Conservation (phyloP, 2,113 vertebrate genomes). For the Cyrtonyx montezumae region DNA sequence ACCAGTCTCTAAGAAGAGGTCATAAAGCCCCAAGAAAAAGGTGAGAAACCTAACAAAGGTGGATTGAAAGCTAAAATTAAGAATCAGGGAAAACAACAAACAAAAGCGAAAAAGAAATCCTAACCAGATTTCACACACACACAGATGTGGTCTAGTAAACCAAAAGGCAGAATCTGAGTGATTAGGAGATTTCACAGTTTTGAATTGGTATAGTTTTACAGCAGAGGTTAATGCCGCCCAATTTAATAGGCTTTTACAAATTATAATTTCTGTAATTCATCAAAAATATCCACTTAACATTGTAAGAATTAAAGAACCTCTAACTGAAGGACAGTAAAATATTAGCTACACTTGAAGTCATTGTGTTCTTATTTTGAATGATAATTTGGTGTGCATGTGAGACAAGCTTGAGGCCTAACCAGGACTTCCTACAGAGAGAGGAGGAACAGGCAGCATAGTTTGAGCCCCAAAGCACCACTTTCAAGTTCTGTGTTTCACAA, state of each 20-base stretch:
- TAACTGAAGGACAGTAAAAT: neutral
- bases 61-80: neutral
- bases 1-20: neutral
- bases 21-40: neutral
- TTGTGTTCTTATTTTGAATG: slow-evolving; percentile 11
- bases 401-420: slow-evolving; percentile 32
- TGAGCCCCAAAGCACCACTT: slow-evolving; percentile 25
- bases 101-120: neutral
- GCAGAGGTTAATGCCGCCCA: neutral
- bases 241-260: neutral
- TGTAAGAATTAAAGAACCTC: neutral
- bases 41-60: neutral
- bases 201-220: neutral
- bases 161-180: neutral
- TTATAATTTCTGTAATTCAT: neutral
- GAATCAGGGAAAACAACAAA: neutral
- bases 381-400: slow-evolving; percentile 16
- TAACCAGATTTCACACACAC: neutral
- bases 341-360: neutral
- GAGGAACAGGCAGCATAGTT: neutral
- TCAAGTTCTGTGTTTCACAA: slow-evolving; percentile 31
- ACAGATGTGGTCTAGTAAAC: neutral
- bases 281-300: neutral
- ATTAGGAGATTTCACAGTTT: neutral
- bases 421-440: slow-evolving; percentile 5